Evolutionary conservation across 2,113 vertebrate genomes (phyloP), one percentile per base, ranked within the genome.

Genomic region (Elaphurus davidianus): DNA sequence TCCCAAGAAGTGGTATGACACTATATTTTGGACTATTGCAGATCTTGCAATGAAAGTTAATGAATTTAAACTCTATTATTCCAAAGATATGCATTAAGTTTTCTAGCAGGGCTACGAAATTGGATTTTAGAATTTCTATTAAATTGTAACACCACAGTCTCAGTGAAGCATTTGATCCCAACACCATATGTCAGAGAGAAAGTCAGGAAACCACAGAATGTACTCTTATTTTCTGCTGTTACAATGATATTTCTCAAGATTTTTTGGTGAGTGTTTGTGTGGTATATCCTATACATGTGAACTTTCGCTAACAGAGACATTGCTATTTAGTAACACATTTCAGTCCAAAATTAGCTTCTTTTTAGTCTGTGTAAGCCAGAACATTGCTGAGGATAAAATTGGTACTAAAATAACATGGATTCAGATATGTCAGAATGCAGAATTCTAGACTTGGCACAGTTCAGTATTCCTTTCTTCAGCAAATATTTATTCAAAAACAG

Each of bases 401-500:
- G 54, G 19, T 91, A 14, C 87, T 76, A 95, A 94, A 93, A 15
- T 0, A 4, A 64, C 76, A 25, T 40, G 78, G 82, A 67, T 67
- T 23, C 89, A 89, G 1, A 4, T 90, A 47, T 96, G 16, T 30
- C 50, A 81, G 25, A 27, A 83, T 94, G 50, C 76, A 94, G 23
- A 74, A 82, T 96, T 96, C 92, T 2, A 1, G 47, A 62, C 62
- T 90, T 97, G 62, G 10, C 52, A 90, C 40, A 83, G 40, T 28
- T 96, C 90, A 85, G 54, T 43, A 55, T 96, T 93, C 89, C 47
- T 2, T 50, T 97, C 47, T 96, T 92, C 21, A 92, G 74, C 33
- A 98, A 98, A 91, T 86, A 91, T 90, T 94, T 97, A 98, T 97
- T 96, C 0, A 79, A 62, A 93, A 94, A 88, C 93, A 88, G 27